These are phyloP conservation scores for Drosophila melanosoma DNA, from an alignment of 2,888 invertebrate genomes.

Conservation along the genomic window DNA sequence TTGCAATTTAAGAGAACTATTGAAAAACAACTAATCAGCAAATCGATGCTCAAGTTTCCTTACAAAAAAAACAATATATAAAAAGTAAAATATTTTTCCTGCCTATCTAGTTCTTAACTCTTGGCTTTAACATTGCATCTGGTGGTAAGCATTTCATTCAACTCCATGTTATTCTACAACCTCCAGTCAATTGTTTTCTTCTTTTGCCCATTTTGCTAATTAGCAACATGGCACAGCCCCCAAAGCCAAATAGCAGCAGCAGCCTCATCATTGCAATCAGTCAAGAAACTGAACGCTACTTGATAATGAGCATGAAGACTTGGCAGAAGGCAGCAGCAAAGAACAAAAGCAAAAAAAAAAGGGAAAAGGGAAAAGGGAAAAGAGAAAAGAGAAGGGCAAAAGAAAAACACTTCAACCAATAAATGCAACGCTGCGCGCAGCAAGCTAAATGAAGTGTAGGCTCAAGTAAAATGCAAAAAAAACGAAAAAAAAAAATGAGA, in stretches of 20 bases:
- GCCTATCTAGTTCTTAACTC: neutral
- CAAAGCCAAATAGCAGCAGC: constrained; percentile 40
- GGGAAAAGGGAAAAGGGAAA: constrained; percentile 5
- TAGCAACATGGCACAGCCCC: constrained; percentile 58
- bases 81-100: too few species aligned
- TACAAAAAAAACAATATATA: too few species aligned
- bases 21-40: neutral
- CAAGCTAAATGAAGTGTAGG: constrained; percentile 77
- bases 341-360: constrained; percentile 23
- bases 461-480: constrained; percentile 66
- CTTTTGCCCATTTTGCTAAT: constrained; percentile 67
- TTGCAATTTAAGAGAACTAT: neutral
- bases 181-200: constrained; percentile 29
- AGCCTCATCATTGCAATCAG: constrained; percentile 71
- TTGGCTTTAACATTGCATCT: constrained; percentile 19
- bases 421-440: constrained; percentile 68
- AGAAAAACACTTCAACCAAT: constrained; percentile 76
- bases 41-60: neutral
- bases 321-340: constrained; percentile 26
- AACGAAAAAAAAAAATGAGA: constrained; percentile 33
- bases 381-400: constrained; percentile 47
- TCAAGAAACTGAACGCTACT: constrained; percentile 78
- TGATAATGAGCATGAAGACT: constrained; percentile 63
- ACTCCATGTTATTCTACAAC: constrained; percentile 19
- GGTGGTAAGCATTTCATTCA: constrained; percentile 20